Percentiles rank a stretch among this genome's conserved stretches.
These are phyloP conservation scores for Hiodon tergisus DNA, from an alignment of 2,113 vertebrate species.

Conservation along the genomic window DNA sequence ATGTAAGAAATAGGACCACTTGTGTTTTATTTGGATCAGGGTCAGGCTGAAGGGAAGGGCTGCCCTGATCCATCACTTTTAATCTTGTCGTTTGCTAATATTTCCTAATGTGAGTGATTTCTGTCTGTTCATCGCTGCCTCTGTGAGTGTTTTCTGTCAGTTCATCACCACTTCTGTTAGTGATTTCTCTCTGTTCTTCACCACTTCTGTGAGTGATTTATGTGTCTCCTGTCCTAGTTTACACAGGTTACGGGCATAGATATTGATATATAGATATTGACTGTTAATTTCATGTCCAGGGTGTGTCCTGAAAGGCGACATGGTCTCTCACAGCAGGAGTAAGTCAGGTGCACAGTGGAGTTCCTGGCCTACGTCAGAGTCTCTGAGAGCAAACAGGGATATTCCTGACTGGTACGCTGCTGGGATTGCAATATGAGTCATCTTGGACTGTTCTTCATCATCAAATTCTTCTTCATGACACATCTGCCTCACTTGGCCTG, in stretches of 20 bases:
- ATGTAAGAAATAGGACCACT: too few relatives aligned
- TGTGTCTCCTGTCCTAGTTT: not conserved
- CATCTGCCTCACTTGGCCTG: slow-evolving; percentile 60
- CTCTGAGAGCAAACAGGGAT: slow-evolving; percentile 51
- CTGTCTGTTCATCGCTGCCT: too few relatives aligned
- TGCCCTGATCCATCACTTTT: too few relatives aligned
- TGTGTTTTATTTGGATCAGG: too few relatives aligned
- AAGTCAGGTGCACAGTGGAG: slow-evolving; percentile 52
- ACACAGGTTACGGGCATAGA: not conserved
- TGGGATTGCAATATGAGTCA: slow-evolving; percentile 53
- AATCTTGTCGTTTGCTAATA: too few relatives aligned
- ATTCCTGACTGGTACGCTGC: slow-evolving; percentile 63
- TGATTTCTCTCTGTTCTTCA: too few relatives aligned
- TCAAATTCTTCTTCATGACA: slow-evolving; percentile 36
- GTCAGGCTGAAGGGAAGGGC: too few relatives aligned
- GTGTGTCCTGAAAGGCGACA: not conserved
- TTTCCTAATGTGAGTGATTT: too few relatives aligned
- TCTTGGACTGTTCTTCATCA: slow-evolving; percentile 28
- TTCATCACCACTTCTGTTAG: too few relatives aligned
- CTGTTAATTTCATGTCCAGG: not conserved
- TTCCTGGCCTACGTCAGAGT: slow-evolving; percentile 42
- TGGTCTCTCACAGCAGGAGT: slow-evolving; percentile 35
- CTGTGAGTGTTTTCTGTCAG: too few relatives aligned
- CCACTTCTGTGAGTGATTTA: too few relatives aligned
- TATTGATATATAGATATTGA: not conserved